Evolutionary conservation across 2,888 invertebrate genomes (phyloP).

Genomic region (Macrosoma leucophasiata): DNA sequence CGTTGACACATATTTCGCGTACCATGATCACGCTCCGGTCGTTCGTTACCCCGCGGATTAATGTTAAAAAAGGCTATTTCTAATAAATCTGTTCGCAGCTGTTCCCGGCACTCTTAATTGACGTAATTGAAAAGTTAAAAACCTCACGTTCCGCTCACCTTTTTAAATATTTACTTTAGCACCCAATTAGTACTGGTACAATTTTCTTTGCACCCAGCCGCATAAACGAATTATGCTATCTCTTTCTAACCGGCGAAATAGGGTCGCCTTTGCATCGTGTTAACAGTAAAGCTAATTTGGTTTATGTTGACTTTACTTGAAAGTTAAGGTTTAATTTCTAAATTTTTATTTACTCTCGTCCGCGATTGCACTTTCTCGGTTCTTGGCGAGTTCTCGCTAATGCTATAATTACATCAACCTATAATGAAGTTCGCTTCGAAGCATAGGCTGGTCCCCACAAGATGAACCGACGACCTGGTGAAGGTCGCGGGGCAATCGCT

Average conservation of each 20-base stretch:
- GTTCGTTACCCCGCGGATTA: no score
- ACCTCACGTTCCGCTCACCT: conserved; percentile 56
- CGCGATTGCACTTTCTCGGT: conserved; percentile 24
- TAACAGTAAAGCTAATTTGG: conserved; percentile 44
- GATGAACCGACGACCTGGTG: no score
- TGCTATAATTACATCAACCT: no score
- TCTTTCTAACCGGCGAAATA: conserved; percentile 25
- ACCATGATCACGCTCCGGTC: no score
- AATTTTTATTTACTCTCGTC: conserved; percentile 37
- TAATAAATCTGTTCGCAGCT: conserved; percentile 37
- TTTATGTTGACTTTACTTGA: conserved; percentile 34
- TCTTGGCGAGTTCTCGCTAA: no score
- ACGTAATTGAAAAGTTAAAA: conserved; percentile 67
- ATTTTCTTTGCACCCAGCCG: conserved; percentile 40
- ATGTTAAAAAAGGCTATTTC: conserved; percentile 35
- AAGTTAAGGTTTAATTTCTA: conserved; percentile 29
- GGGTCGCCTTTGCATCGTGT: conserved; percentile 31
- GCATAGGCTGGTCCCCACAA: no score
- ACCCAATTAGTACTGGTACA: conserved; percentile 63
- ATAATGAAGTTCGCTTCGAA: no score
- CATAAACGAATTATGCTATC: conserved; percentile 23
- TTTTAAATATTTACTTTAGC: conserved; percentile 69
- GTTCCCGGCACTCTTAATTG: conserved; percentile 53
- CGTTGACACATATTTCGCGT: no score
- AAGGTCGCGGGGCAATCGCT: no score